phyloP scores from a whole-genome alignment of 2,113 vertebrate genomes.

The Cochlearius cochlearius region DNA sequence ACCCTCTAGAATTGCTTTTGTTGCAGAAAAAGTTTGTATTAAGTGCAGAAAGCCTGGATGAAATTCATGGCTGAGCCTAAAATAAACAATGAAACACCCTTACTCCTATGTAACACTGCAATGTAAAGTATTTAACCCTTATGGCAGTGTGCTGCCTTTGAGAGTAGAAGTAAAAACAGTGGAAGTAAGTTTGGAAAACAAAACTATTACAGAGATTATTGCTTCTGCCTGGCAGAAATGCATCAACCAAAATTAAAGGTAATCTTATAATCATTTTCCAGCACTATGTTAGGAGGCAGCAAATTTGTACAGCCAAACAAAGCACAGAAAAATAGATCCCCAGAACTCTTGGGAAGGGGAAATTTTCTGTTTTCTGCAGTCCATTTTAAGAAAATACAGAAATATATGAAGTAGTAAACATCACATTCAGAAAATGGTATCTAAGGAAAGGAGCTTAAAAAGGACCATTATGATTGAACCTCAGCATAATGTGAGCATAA shows the following conservation, averaged over 20 bases:
- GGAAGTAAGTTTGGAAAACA: background rate
- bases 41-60: background rate
- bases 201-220: background rate
- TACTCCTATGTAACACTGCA: background rate
- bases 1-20: slow-evolving; percentile 8
- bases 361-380: background rate
- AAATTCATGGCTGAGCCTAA: background rate
- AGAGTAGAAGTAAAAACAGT: background rate
- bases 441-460: background rate
- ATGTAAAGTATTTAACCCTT: slow-evolving; percentile 6
- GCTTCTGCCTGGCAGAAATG: background rate
- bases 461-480: background rate
- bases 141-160: background rate
- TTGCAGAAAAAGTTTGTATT: background rate
- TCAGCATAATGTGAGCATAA: background rate
- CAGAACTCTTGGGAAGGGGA: background rate
- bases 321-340: background rate
- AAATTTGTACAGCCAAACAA: slow-evolving; percentile 9
- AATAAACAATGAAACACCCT: background rate
- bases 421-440: background rate
- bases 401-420: background rate
- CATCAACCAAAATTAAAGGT: slow-evolving; percentile 13
- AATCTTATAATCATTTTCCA: background rate
- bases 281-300: background rate
- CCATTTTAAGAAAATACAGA: background rate